Percentiles rank a stretch among this genome's conserved stretches.
Conservation (phyloP, 2,113 vertebrate genomes). For the Maccullochella peelii region DNA sequence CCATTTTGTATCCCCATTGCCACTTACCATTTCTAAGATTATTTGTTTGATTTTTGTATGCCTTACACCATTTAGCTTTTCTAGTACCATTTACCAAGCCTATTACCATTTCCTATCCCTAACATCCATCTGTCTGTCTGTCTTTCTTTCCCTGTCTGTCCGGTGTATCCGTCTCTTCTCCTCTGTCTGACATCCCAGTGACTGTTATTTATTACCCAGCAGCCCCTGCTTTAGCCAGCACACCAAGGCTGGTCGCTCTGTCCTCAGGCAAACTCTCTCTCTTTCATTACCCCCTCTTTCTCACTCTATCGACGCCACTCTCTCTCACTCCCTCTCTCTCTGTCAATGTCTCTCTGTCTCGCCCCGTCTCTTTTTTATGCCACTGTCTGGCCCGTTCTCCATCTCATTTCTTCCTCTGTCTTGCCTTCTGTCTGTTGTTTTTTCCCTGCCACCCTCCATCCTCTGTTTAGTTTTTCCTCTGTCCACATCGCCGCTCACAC, state of each 20-base stretch:
- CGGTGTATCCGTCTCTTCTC: background rate
- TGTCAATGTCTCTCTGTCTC: background rate
- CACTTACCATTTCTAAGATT: background rate
- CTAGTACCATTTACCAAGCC: too few species aligned
- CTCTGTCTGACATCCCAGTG: slow-evolving; percentile 36
- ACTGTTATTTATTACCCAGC: slow-evolving; percentile 61
- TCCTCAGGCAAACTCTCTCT: slow-evolving; percentile 58
- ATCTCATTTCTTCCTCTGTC: slow-evolving; percentile 41
- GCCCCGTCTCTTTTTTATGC: background rate
- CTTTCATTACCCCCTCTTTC: slow-evolving; percentile 26
- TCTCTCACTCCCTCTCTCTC: background rate
- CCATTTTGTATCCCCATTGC: background rate
- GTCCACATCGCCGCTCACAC: background rate
- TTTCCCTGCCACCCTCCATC: slow-evolving; percentile 25
- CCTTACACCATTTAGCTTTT: too few species aligned
- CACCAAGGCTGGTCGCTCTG: slow-evolving; percentile 37
- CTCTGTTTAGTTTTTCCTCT: slow-evolving; percentile 33
- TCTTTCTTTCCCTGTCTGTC: background rate
- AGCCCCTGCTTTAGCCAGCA: slow-evolving; percentile 50
- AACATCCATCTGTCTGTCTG: background rate
- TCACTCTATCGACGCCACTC: slow-evolving; percentile 6
- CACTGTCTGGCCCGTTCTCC: slow-evolving; percentile 37
- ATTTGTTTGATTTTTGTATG: too few species aligned
- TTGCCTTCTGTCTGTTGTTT: slow-evolving; percentile 37
- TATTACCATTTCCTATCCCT: too few species aligned